Base-by-base conservation (phyloP, 2,113 vertebrate species). In the Mirza zaza region DNA sequence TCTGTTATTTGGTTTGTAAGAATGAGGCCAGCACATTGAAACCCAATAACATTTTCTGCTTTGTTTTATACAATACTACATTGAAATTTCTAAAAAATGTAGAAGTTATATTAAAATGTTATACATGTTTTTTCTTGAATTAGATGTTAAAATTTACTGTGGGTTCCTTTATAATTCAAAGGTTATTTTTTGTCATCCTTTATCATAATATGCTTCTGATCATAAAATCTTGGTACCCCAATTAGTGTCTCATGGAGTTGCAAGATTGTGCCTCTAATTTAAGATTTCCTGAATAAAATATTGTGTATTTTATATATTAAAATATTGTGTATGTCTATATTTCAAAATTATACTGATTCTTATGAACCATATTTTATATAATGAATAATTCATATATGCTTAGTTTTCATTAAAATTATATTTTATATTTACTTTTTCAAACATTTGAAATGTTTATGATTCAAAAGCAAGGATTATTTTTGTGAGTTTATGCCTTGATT, bases 391-490 rank as follows among this genome's bases (percentile, higher is more conserved):
- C 5, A 25, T 70, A 67, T 61, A 20, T 8, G 18, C 18, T 70
- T 32, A 29, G 4, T 55, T n/a, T 76, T 70, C 9, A 61, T 70
- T 94, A 50, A 75, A 50, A 81, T 59, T 70, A 81, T 45, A 12
- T 6, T 50, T 61, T 59, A 77, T 34, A 83, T 63, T 81, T 86
- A 77, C 83, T 76, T 76, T 84, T 71, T 79, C 17, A 79, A n/a
- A 55, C 55, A 10, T 65, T 50, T 95, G 25, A 48, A 25, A 57
- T 50, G 0, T 36, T 92, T 70, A 6, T 83, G 36, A 18, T n/a
- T 79, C 32, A 95, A 95, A 94, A 80, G 45, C 25, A 23, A 68
- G 25, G 39, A 71, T 94, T 86, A 79, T 68, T 96, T 57, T 80
- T 70, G 15, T 96, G 45, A 57, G 4, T 90, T 48, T 79, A 50